Percentiles rank a stretch among this genome's conserved stretches.
phyloP scores from a whole-genome alignment of 2,113 vertebrate species.

The Zosterops borbonicus region DNA sequence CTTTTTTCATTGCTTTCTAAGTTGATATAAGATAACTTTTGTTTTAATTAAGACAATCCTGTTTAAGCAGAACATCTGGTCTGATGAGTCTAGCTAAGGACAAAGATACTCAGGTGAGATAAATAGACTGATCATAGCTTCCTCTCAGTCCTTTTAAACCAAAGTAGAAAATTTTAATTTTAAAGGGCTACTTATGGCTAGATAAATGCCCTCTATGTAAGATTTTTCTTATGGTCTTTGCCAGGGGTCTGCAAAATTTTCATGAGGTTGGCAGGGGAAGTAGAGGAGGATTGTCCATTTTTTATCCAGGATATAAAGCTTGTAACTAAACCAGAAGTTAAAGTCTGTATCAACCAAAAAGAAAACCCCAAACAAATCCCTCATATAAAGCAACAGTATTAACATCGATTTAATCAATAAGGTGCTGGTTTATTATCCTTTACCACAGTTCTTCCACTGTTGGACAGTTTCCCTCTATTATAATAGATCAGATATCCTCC shows the following conservation, averaged over 20 bases:
- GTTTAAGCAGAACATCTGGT: neutral
- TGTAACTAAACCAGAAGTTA: neutral
- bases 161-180: neutral
- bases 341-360: neutral
- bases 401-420: neutral
- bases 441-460: neutral
- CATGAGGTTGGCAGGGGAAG: no score
- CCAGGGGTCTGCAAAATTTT: neutral
- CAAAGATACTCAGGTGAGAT: neutral
- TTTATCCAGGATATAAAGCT: neutral
- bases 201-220: neutral
- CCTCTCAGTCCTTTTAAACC: neutral
- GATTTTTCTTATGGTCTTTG: neutral
- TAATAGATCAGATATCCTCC: neutral
- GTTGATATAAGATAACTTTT: neutral
- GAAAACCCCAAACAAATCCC: neutral
- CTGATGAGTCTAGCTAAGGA: neutral
- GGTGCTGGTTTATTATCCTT: neutral
- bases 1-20: neutral
- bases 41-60: neutral
- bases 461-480: neutral
- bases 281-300: accelerated
- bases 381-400: neutral
- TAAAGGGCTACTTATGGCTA: neutral
- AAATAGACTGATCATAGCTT: neutral